Conservation (phyloP, 2,888 invertebrate genomes). For the Agriopis marginaria region DNA sequence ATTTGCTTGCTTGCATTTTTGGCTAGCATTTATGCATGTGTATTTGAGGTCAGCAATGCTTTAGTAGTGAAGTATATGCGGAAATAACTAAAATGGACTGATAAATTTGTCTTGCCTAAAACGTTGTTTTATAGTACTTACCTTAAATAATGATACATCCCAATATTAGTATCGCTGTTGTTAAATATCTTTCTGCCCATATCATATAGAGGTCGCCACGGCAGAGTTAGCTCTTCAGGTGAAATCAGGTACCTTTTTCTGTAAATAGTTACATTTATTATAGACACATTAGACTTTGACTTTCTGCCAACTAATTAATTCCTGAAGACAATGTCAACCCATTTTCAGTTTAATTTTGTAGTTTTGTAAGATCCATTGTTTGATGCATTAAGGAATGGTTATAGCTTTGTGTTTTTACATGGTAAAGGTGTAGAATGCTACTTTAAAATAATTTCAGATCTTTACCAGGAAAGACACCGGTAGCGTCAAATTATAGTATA, state of each 20-base stretch:
- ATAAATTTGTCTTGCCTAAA: not conserved
- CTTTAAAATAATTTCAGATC: not conserved
- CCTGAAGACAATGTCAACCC: conserved; percentile 28
- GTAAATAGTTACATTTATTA: conserved; percentile 47
- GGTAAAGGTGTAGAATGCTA: not conserved
- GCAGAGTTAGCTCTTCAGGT: conserved; percentile 92
- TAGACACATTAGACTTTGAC: conserved; percentile 32
- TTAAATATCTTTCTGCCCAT: conserved; percentile 87
- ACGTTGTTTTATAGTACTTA: conserved; percentile 62
- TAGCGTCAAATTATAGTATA: too few species aligned
- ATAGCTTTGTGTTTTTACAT: not conserved
- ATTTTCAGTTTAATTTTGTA: conserved; percentile 15
- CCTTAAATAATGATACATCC: conserved; percentile 87
- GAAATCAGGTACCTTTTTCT: conserved; percentile 92
- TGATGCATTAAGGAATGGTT: conserved; percentile 1
- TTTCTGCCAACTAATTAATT: conserved; percentile 34
- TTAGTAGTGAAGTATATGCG: not conserved
- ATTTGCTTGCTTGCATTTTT: not conserved
- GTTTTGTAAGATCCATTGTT: conserved; percentile 9
- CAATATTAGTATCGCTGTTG: conserved; percentile 83
- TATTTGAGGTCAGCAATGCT: not conserved
- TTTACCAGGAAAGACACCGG: not conserved
- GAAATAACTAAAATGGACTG: not conserved
- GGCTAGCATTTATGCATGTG: not conserved
- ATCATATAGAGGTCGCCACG: conserved; percentile 95